These are phyloP conservation scores for Clarias gariepinus DNA, from an alignment of 2,113 vertebrate genomes.

Conservation along the genomic window DNA sequence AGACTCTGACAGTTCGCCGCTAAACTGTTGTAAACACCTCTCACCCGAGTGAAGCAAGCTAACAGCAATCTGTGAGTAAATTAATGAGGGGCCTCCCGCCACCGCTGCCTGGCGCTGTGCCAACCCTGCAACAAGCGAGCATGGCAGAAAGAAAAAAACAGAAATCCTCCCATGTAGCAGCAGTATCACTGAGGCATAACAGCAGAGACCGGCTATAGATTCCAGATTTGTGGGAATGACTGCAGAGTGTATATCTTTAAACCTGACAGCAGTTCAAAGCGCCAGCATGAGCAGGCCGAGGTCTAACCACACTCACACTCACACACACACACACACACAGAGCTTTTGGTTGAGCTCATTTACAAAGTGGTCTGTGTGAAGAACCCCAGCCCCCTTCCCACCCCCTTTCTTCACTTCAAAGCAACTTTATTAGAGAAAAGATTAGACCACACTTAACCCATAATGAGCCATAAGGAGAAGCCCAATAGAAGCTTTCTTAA, in stretches of 20 bases:
- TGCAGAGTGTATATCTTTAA: slow-evolving; percentile 36
- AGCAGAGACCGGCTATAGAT: slow-evolving; percentile 31
- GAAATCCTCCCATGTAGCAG: slow-evolving; percentile 18
- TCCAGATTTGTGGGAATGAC: slow-evolving; percentile 42
- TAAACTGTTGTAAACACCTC: slow-evolving; percentile 71
- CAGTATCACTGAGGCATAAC: slow-evolving; percentile 36
- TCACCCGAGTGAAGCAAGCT: slow-evolving; percentile 70
- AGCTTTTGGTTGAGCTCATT: slow-evolving; percentile 75
- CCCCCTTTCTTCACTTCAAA: slow-evolving; percentile 85
- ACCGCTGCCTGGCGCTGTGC: slow-evolving; percentile 72
- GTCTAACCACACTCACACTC: slow-evolving; percentile 54
- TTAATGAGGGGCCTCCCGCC: slow-evolving; percentile 71
- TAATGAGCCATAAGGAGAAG: slow-evolving; percentile 70
- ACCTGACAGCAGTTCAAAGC: slow-evolving; percentile 70
- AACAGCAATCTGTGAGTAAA: slow-evolving; percentile 71
- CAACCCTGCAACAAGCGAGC: slow-evolving; percentile 73
- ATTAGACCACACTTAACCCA: slow-evolving; percentile 87
- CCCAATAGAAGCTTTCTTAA: slow-evolving; percentile 54
- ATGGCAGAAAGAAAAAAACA: background rate
- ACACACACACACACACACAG: slow-evolving; percentile 59
- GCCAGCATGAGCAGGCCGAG: slow-evolving; percentile 71
- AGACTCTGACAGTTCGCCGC: slow-evolving; percentile 68
- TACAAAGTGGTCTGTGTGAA: slow-evolving; percentile 77
- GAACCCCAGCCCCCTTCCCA: slow-evolving; percentile 65
- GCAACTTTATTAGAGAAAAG: slow-evolving; percentile 83